Evolutionary conservation across 2,888 invertebrate species (phyloP).

Genomic region (Nebria salina): DNA sequence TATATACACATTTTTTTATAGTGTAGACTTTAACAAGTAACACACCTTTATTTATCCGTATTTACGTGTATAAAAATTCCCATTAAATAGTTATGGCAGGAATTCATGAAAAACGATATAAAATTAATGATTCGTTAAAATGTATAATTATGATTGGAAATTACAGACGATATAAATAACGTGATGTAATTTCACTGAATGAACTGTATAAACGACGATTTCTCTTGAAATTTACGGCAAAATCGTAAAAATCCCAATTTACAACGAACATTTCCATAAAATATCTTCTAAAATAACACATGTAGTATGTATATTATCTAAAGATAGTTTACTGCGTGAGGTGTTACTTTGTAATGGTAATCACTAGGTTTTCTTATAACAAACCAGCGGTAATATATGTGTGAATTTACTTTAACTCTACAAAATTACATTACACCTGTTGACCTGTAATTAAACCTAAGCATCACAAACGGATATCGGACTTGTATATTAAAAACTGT

Average conservation of each 20-base stretch:
- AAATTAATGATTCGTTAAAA: neutral
- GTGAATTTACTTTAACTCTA: neutral
- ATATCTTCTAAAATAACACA: neutral
- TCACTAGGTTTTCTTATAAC: neutral
- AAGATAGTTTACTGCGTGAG: neutral
- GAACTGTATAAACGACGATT: neutral
- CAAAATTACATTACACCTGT: neutral
- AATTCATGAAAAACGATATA: neutral
- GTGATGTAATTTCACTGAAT: neutral
- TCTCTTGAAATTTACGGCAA: neutral
- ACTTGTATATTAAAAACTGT: neutral
- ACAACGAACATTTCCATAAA: neutral
- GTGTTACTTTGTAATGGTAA: neutral
- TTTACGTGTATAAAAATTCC: too few species aligned
- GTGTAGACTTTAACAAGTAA: neutral
- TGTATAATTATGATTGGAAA: neutral
- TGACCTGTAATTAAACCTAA: neutral
- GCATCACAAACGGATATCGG: neutral
- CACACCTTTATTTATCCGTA: neutral
- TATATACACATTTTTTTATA: too few species aligned
- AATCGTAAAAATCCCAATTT: neutral
- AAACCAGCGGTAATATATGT: neutral
- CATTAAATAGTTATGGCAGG: neutral
- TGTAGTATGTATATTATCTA: neutral
- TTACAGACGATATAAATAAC: neutral